phyloP scores from a whole-genome alignment of 2,113 vertebrate species.

The Cephalopterus ornatus region DNA sequence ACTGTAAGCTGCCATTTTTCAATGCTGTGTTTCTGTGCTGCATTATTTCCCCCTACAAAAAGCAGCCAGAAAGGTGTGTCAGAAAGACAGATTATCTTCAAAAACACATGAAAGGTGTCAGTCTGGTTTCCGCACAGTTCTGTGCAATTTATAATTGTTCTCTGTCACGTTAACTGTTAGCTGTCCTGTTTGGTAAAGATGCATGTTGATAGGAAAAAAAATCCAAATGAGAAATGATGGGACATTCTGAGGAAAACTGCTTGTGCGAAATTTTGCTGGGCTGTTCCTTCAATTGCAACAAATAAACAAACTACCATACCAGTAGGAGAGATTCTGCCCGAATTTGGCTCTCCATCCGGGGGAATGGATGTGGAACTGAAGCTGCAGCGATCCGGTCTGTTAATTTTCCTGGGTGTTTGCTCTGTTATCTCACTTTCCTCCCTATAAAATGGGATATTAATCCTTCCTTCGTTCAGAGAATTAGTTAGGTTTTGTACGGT shows the following conservation, averaged over 20 bases:
- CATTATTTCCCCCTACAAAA: neutral
- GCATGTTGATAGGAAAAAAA: neutral
- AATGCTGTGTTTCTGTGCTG: neutral
- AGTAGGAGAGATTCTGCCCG: neutral
- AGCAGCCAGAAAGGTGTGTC: slow-evolving; percentile 10
- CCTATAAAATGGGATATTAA: slow-evolving; percentile 24
- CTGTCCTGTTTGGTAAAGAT: neutral
- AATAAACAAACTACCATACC: neutral
- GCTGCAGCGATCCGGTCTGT: neutral
- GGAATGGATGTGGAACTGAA: neutral
- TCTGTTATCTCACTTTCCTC: neutral
- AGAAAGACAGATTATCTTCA: neutral
- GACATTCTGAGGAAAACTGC: neutral
- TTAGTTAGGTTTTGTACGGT: neutral
- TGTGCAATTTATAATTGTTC: neutral
- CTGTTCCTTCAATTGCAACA: neutral
- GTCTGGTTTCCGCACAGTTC: neutral
- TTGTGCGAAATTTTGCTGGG: neutral
- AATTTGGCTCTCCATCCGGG: neutral
- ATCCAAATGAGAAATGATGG: neutral
- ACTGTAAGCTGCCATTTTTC: slow-evolving; percentile 10
- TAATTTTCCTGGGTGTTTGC: slow-evolving; percentile 26
- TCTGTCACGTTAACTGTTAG: neutral
- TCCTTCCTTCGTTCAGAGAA: neutral
- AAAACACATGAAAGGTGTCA: neutral